Conservation (phyloP, 2,797 vertebrate genomes). For the Micropoecilia bifurca region DNA sequence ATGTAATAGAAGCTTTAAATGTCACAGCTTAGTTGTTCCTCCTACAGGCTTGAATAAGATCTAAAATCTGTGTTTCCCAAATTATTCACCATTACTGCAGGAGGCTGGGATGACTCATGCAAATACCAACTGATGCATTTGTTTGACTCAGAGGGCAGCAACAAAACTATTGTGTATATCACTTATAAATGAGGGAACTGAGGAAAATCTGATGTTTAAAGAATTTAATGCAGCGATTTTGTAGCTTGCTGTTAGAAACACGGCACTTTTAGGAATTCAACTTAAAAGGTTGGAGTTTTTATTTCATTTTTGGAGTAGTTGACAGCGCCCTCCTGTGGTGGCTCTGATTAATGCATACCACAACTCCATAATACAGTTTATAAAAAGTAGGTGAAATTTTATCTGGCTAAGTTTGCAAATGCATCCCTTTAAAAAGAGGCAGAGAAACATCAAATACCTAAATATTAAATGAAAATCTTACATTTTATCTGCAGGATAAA, state of each 20-base stretch:
- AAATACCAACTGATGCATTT: constrained; percentile 38
- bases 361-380: not conserved
- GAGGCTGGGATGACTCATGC: constrained; percentile 48
- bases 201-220: constrained; percentile 23
- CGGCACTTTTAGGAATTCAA: constrained; percentile 4
- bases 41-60: constrained; percentile 17
- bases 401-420: not conserved
- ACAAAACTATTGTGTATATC: constrained; percentile 15
- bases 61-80: constrained; percentile 31
- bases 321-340: constrained; percentile 73
- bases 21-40: constrained; percentile 40
- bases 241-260: constrained; percentile 8
- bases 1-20: constrained; percentile 34
- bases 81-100: constrained; percentile 36
- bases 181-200: constrained; percentile 11
- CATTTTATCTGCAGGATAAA: not conserved
- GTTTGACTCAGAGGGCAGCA: constrained; percentile 29
- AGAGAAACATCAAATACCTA: not conserved
- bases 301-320: constrained; percentile 47
- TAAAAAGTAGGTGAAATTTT: not conserved
- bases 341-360: constrained; percentile 39
- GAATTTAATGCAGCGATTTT: constrained; percentile 1
- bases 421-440: not conserved
- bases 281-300: constrained; percentile 12
- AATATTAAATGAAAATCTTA: not conserved